Conservation (phyloP, 2,888 invertebrate species). For the Apantesis nais region DNA sequence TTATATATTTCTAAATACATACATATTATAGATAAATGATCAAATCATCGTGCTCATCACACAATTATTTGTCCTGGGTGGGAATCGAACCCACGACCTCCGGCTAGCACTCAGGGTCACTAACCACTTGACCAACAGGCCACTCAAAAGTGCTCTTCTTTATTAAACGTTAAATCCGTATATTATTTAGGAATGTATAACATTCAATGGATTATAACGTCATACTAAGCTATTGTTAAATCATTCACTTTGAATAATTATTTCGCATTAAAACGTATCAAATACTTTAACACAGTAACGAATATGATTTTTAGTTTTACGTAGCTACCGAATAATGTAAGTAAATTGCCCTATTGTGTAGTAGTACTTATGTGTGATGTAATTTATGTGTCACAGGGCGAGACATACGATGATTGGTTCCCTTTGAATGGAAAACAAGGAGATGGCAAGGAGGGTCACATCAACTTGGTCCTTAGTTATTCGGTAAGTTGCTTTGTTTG, state of each 20-base stretch:
- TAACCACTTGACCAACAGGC: no score
- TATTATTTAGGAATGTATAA: no score
- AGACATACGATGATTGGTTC: conserved; percentile 98
- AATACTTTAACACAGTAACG: no score
- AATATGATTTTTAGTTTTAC: no score
- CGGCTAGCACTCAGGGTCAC: no score
- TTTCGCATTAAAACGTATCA: background rate
- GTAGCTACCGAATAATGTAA: no score
- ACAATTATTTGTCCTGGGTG: no score
- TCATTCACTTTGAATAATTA: background rate
- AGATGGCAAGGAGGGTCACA: conserved; percentile 96
- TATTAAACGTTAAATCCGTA: background rate
- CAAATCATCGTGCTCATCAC: no score
- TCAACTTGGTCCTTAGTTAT: conserved; percentile 95
- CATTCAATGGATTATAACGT: background rate
- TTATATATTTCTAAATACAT: no score
- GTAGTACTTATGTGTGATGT: background rate
- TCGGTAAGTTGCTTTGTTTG: conserved; percentile 79
- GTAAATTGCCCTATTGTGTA: background rate
- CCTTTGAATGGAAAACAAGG: conserved; percentile 97
- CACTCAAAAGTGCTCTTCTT: no score
- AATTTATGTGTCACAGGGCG: conserved; percentile 83
- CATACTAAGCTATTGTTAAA: background rate
- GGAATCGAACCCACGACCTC: no score
- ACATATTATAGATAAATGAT: no score